Conservation (phyloP, 2,888 invertebrate genomes). For the Cryptus armator region DNA sequence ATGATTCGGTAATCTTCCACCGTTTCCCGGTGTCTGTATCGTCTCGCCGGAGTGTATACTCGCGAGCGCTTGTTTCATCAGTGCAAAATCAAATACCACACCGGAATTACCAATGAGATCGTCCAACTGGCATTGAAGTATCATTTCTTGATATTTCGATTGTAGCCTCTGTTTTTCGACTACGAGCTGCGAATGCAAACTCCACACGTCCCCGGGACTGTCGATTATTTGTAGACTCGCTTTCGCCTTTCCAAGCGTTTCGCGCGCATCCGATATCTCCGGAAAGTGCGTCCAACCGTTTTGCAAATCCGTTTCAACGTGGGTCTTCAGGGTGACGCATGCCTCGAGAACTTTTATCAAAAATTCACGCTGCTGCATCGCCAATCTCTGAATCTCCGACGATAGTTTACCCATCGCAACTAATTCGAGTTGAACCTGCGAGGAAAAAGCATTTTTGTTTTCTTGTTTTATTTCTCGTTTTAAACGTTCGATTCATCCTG, state of each 20-base stretch:
- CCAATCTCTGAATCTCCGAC: constrained; percentile 90
- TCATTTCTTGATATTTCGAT: constrained; percentile 90
- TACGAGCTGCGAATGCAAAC: constrained; percentile 87
- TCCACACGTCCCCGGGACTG: constrained; percentile 88
- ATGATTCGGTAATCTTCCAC: constrained; percentile 78
- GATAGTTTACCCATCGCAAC: constrained; percentile 90
- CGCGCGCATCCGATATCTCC: constrained; percentile 89
- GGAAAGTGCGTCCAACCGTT: constrained; percentile 89
- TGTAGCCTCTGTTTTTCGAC: constrained; percentile 90
- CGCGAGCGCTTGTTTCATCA: constrained; percentile 89
- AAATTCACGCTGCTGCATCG: constrained; percentile 90
- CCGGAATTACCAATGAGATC: constrained; percentile 89
- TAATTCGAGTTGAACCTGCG: constrained; percentile 88
- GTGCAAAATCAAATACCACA: constrained; percentile 89
- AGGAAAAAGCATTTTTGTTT: constrained; percentile 29
- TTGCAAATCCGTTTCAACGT: constrained; percentile 91
- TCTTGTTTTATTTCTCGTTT: constrained; percentile 17
- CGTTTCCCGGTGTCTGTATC: constrained; percentile 80
- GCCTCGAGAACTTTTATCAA: constrained; percentile 91
- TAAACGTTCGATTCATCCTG: neutral
- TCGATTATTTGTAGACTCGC: constrained; percentile 88
- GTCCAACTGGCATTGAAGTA: constrained; percentile 90
- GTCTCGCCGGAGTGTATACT: constrained; percentile 88
- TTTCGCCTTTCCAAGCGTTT: constrained; percentile 88
- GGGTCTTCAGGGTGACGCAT: constrained; percentile 90